Evolutionary conservation across 2,113 vertebrate genomes (phyloP).

Genomic region (Tautogolabrus adspersus): DNA sequence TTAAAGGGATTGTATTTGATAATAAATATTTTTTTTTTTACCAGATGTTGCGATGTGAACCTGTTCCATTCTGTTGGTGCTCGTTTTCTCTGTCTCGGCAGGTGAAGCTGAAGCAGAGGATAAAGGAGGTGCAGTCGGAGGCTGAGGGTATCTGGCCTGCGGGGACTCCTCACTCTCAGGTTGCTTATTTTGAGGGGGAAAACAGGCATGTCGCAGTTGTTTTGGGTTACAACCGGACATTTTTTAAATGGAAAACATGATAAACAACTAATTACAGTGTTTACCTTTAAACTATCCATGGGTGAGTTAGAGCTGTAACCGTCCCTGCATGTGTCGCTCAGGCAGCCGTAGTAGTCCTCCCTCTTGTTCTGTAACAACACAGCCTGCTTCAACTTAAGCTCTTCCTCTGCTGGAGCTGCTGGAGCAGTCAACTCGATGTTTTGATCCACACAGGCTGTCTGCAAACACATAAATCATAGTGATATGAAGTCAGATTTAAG

Average conservation of each 20-base stretch:
- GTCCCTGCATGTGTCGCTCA: constrained; percentile 68
- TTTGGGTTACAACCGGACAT: background rate
- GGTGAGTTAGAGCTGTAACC: constrained; percentile 24
- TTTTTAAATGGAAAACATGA: background rate
- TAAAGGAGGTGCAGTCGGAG: constrained; percentile 38
- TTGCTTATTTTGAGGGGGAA: constrained; percentile 60
- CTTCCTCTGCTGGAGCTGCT: constrained; percentile 60
- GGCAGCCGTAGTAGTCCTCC: constrained; percentile 81
- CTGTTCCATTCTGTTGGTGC: constrained; percentile 56
- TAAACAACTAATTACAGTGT: background rate
- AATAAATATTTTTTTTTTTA: constrained; percentile 49
- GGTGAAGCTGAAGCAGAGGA: constrained; percentile 39
- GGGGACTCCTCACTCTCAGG: constrained; percentile 76
- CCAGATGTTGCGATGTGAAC: constrained; percentile 76
- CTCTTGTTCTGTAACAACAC: constrained; percentile 55
- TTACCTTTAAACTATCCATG: constrained; percentile 85
- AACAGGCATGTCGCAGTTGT: background rate
- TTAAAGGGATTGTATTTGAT: background rate
- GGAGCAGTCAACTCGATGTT: constrained; percentile 50
- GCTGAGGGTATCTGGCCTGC: constrained; percentile 73
- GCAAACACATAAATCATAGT: background rate
- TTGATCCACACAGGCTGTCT: constrained; percentile 54
- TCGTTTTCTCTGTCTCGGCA: constrained; percentile 31
- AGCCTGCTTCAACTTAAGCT: constrained; percentile 56
- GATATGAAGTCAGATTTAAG: background rate